Base-by-base conservation (phyloP, 2,113 vertebrate genomes). In the Etheostoma cragini region DNA sequence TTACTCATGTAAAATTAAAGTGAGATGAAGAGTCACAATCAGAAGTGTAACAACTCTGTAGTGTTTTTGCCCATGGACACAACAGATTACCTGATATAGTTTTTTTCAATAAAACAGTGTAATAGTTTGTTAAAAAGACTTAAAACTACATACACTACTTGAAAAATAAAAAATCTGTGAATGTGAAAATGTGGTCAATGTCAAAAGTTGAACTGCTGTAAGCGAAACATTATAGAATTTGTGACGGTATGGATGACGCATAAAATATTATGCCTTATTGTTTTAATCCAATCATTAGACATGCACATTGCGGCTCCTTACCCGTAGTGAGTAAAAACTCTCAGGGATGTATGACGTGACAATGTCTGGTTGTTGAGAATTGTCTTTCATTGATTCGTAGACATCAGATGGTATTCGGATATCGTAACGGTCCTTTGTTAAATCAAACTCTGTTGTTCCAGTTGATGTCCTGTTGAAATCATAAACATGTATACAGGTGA, bases 391-490 rank as follows among this genome's bases (percentile, higher is more conserved):
- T 62, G 88, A 92, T 89, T 96, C 95, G 60, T 95, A 95, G 46
- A 91, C 52, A 38, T 97, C 97, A 35, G 96, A 94, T 67, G 97
- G 97, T 86, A 99, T 97, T 84, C 90, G 93, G 76, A 99, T 97
- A 78, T 99, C 97, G 0, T 99, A 99, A 77, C 96, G 97, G 85
- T 98, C 96, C 13, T 65, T 93, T 16, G 92, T 88, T 86, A 99
- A 98, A 85, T 99, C 98, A 93, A 98, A 98, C 78, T 99, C 98
- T 3, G 94, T 89, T 77, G 78, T 69, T 67, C 80, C 88, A n/a
- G 87, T 90, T 65, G 95, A 95, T 70, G 96, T 96, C 78, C 98
- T 99, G 68, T 45, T 66, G n/a, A 67, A 58, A 73, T 63, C 14
- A 70, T 19, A 33, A 74, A 47, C 6, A 49, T 4, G 16, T 6